A percentile compares a stretch with the other conserved stretches of the same genome.
These are phyloP conservation scores for Neostethus bicornis DNA, from an alignment of 2,797 vertebrate species.

Conservation along the genomic window DNA sequence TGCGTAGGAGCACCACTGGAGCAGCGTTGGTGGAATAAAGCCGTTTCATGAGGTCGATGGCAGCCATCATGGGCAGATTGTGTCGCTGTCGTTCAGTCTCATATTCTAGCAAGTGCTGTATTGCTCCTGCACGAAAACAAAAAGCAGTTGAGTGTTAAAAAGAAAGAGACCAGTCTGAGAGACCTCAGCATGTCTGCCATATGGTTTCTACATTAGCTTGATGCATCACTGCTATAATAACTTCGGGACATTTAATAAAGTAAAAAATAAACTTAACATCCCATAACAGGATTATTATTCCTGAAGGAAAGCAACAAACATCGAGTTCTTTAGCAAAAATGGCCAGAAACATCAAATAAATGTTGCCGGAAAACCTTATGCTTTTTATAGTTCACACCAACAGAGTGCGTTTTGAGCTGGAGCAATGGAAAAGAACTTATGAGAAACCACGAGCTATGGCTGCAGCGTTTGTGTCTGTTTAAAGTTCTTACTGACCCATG, in stretches of 20 bases:
- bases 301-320: constrained; percentile 45
- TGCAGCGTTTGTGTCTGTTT: constrained; percentile 54
- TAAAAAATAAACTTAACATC: constrained; percentile 45
- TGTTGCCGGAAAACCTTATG: constrained; percentile 47
- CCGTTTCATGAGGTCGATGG: constrained; percentile 89
- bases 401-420: constrained; percentile 41
- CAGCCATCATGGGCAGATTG: constrained; percentile 92
- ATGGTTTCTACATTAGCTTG: constrained; percentile 49
- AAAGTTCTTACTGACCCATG: constrained; percentile 84
- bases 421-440: constrained; percentile 69
- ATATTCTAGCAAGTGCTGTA: constrained; percentile 89
- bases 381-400: constrained; percentile 68
- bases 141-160: constrained; percentile 15
- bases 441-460: constrained; percentile 52
- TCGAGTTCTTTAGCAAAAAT: constrained; percentile 41
- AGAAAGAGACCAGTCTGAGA: constrained; percentile 4
- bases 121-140: constrained; percentile 82
- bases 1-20: constrained; percentile 89
- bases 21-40: constrained; percentile 89
- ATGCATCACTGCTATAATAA: constrained; percentile 32
- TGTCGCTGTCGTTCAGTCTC: constrained; percentile 93
- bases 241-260: constrained; percentile 29
- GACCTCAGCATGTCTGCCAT: constrained; percentile 12
- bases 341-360: constrained; percentile 54
- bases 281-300: constrained; percentile 40